A percentile compares a stretch with the other conserved stretches of the same genome.
phyloP scores from a whole-genome alignment of 1,140 invertebrate species.

The Apis dorsata region DNA sequence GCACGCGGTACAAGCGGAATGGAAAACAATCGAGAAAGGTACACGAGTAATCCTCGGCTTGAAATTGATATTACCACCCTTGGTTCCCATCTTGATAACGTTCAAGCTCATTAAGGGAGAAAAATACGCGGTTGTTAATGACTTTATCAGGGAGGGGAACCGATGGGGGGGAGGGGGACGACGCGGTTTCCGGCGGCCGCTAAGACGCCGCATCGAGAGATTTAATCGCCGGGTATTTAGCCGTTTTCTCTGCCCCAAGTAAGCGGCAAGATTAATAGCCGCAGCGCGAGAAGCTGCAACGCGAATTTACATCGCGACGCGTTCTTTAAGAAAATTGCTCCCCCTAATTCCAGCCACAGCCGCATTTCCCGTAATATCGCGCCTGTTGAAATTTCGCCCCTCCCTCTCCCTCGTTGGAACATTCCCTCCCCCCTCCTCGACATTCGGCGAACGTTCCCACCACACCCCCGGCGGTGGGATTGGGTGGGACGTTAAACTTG shows the following conservation, averaged over 20 bases:
- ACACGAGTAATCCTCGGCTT: slow-evolving; percentile 31
- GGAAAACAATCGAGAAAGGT: neutral
- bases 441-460: slow-evolving; percentile 2
- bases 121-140: slow-evolving; percentile 62
- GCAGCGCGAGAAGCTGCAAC: slow-evolving; percentile 32
- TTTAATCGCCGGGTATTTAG: slow-evolving; percentile 61
- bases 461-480: neutral
- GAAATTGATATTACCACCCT: slow-evolving; percentile 39
- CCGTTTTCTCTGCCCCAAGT: slow-evolving; percentile 23
- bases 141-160: slow-evolving; percentile 52
- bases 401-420: neutral
- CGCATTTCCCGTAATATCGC: slow-evolving; percentile 27
- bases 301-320: slow-evolving; percentile 47
- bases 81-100: slow-evolving; percentile 31
- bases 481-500: neutral
- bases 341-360: slow-evolving; percentile 33
- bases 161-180: no score
- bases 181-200: slow-evolving; percentile 50
- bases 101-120: slow-evolving; percentile 56
- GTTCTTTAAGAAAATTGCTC: slow-evolving; percentile 52
- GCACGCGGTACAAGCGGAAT: neutral
- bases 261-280: slow-evolving; percentile 39
- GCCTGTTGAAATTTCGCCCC: slow-evolving; percentile 22
- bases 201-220: slow-evolving; percentile 56
- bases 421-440: slow-evolving; percentile 5